Percentiles rank a stretch among this genome's conserved stretches.
These are phyloP conservation scores for Xestia xanthographa DNA, from an alignment of 2,888 invertebrate genomes.

Conservation along the genomic window DNA sequence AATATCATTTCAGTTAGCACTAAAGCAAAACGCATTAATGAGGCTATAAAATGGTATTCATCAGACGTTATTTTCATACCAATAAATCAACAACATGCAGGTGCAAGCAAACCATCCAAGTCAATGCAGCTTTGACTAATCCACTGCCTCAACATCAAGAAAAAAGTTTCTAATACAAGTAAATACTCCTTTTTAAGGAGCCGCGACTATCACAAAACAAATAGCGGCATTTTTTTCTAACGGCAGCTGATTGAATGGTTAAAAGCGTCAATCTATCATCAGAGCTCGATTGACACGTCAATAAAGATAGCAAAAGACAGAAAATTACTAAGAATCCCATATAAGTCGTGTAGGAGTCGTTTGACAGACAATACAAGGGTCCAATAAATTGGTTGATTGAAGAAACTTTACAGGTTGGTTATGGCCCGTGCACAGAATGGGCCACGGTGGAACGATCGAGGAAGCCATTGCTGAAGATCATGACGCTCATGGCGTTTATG, in stretches of 20 bases:
- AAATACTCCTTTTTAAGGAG: slow-evolving; percentile 47
- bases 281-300: slow-evolving; percentile 51
- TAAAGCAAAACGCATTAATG: not conserved
- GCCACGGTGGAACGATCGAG: not conserved
- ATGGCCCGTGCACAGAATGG: slow-evolving; percentile 12
- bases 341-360: slow-evolving; percentile 39
- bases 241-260: slow-evolving; percentile 37
- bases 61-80: not conserved
- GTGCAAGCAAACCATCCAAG: slow-evolving; percentile 12
- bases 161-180: slow-evolving; percentile 47
- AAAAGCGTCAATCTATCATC: slow-evolving; percentile 42
- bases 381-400: slow-evolving; percentile 39
- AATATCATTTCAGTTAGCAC: not conserved
- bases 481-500: not conserved
- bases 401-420: slow-evolving; percentile 13
- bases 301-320: slow-evolving; percentile 38
- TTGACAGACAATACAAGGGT: slow-evolving; percentile 47
- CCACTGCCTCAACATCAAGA: not conserved
- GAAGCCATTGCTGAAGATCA: not conserved
- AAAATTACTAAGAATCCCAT: slow-evolving; percentile 62
- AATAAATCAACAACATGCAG: slow-evolving; percentile 9
- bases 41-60: not conserved
- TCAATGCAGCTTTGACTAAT: slow-evolving; percentile 23
- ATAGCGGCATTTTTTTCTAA: slow-evolving; percentile 32
- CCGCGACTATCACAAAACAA: slow-evolving; percentile 30